A percentile compares a stretch with the other conserved stretches of the same genome.
These are phyloP conservation scores for Herpetotheres cachinnans DNA, from an alignment of 2,113 vertebrate genomes.

Conservation along the genomic window DNA sequence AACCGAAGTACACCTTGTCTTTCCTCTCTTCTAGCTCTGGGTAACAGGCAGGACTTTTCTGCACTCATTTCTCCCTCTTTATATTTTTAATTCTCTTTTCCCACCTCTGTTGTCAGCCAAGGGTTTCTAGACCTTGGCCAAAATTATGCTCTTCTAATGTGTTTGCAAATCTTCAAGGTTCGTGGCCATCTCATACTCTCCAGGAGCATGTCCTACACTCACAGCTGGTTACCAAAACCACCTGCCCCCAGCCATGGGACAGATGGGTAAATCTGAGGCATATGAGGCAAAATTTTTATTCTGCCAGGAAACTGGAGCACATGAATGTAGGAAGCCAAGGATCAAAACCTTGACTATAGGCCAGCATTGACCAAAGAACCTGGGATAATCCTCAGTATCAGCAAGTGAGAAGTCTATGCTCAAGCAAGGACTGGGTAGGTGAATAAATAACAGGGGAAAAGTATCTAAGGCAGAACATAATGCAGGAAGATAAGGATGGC, in stretches of 20 bases:
- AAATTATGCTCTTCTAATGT: neutral
- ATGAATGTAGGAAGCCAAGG: neutral
- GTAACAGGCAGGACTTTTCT: neutral
- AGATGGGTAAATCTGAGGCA: neutral
- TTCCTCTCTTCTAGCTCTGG: neutral
- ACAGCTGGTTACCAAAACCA: neutral
- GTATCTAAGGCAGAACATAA: neutral
- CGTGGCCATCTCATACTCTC: neutral
- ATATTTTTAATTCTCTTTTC: neutral
- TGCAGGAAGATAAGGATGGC: neutral
- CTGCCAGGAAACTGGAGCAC: neutral
- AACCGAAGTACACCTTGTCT: neutral
- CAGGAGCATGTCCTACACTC: rapidly evolving
- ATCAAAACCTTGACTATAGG: neutral
- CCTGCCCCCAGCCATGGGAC: neutral
- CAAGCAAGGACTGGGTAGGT: neutral
- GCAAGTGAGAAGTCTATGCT: neutral
- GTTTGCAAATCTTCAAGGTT: neutral
- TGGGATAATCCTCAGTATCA: neutral
- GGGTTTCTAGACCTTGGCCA: neutral
- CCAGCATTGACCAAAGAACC: neutral
- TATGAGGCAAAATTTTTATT: neutral
- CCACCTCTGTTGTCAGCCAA: neutral
- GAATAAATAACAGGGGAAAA: neutral
- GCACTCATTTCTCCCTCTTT: neutral